Base-by-base conservation (phyloP, 2,888 invertebrate genomes). In the Cheilosia urbana region DNA sequence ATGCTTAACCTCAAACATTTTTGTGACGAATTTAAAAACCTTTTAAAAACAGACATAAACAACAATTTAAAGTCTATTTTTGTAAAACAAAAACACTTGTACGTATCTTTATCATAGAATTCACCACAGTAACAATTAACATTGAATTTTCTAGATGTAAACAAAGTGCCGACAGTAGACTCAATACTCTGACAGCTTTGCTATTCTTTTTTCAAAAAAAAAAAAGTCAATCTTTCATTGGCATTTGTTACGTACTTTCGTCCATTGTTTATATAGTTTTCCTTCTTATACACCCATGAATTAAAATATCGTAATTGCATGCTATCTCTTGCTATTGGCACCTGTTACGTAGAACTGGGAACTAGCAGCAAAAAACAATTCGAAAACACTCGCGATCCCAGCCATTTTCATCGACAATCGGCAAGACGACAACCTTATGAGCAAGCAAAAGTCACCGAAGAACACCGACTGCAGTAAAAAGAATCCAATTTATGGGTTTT, bases 401-500 rank as follows among this genome's bases (percentile, higher is more conserved):
- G 34, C 13, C 24, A 6, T 24, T 17, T 2, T 21, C 27, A 57
- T 47, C 37, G 19, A 63, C 30, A 30, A 57, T 47, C 37, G 19
- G 55, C 30, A 30, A 30, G 30, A 30, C 9, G 30, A 30, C 30
- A 30, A 30, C 47, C 53, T 65, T 65, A 42, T 51, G 40, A 15
- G n/a, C 37, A 17, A 47, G 27, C 19, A 62, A 60, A 66, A 51
- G 51, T 51, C 51, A 47, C 47, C 45, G 2, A 51, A 51, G 11
- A 62, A 53, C 37, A 42, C 15, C 27, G 42, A 27, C 27, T 71
- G 47, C 47, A 75, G 30, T 34, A 27, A 40, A 55, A 51, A 13
- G 19, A 24, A 53, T 24, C 37, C 2, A 68, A 27, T 81, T 45
- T 17, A 85, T 84, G 84, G 60, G 80, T n/a, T 11, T 53, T 45